Percentiles rank a stretch among this genome's conserved stretches.
These are phyloP conservation scores for Micronycteris hirsuta DNA, from an alignment of 2,113 vertebrate species.

Conservation along the genomic window DNA sequence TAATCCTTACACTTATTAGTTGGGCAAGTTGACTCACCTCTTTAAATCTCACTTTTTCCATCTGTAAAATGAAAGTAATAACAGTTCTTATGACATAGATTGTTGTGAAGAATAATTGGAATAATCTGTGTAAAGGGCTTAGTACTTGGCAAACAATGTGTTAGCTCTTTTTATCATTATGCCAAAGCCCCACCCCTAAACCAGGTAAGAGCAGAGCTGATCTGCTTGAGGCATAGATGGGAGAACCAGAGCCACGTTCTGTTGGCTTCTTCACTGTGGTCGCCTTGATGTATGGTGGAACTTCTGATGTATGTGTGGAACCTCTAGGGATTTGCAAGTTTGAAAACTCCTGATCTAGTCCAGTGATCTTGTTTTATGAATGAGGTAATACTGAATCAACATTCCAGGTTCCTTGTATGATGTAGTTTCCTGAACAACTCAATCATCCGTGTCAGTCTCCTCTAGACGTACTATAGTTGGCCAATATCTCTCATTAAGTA, in stretches of 20 bases:
- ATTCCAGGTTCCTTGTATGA: conserved; percentile 9
- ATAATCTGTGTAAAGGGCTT: conserved; percentile 14
- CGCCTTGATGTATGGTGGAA: too few relatives aligned
- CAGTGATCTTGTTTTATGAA: conserved; percentile 24
- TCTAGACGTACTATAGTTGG: not conserved
- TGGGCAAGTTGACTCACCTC: not conserved
- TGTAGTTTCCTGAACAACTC: not conserved
- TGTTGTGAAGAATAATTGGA: conserved; percentile 10
- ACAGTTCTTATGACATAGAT: not conserved
- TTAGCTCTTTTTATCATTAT: conserved; percentile 6
- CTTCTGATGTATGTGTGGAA: not conserved
- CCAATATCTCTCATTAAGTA: not conserved
- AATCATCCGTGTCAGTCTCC: not conserved
- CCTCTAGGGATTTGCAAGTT: conserved; percentile 1
- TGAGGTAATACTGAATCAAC: not conserved
- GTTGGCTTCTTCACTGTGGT: not conserved
- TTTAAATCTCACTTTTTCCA: conserved; percentile 1
- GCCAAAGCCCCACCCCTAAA: not conserved
- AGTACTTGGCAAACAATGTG: not conserved
- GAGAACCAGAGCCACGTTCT: not conserved
- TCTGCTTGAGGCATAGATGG: not conserved
- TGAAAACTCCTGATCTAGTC: conserved; percentile 24
- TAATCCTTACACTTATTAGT: not conserved
- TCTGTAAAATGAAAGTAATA: not conserved
- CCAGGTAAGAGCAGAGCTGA: not conserved